Percentiles rank a stretch among this genome's conserved stretches.
Evolutionary conservation across 23 tunicate genomes (phyloP).

Genomic region (Botrylloides violaceus): DNA sequence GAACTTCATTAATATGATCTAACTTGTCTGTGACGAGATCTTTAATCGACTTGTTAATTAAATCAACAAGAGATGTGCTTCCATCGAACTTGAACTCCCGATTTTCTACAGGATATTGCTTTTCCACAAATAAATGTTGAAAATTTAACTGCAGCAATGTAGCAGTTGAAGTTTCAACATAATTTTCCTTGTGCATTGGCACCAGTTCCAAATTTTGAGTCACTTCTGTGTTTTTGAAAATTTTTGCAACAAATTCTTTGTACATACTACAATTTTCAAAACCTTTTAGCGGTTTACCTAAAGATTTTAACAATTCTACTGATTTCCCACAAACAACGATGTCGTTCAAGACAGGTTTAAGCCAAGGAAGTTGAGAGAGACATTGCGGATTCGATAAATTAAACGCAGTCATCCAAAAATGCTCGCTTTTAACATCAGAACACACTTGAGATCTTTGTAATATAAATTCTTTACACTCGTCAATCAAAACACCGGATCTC

Average conservation of each 20-base stretch:
- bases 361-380: constrained; percentile 28
- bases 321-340: constrained; percentile 69
- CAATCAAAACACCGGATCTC: constrained; percentile 38
- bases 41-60: constrained; percentile 1
- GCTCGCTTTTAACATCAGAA: constrained; percentile 13
- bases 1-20: neutral
- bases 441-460: constrained; percentile 1
- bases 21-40: neutral
- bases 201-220: neutral
- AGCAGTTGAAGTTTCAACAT: neutral
- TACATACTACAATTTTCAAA: neutral
- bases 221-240: neutral
- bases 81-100: neutral
- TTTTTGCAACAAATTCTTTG: neutral
- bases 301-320: constrained; percentile 53
- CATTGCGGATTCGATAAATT: constrained; percentile 11
- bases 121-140: constrained; percentile 9
- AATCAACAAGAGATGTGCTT: neutral
- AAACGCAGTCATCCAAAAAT: constrained; percentile 52
- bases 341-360: constrained; percentile 26
- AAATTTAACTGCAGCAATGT: constrained; percentile 13
- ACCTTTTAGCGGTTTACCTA: constrained; percentile 10
- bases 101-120: neutral
- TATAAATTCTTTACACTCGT: constrained; percentile 45
- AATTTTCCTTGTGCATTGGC: neutral